Conservation (phyloP, 2,888 invertebrate species). For the Entomobrya proxima region DNA sequence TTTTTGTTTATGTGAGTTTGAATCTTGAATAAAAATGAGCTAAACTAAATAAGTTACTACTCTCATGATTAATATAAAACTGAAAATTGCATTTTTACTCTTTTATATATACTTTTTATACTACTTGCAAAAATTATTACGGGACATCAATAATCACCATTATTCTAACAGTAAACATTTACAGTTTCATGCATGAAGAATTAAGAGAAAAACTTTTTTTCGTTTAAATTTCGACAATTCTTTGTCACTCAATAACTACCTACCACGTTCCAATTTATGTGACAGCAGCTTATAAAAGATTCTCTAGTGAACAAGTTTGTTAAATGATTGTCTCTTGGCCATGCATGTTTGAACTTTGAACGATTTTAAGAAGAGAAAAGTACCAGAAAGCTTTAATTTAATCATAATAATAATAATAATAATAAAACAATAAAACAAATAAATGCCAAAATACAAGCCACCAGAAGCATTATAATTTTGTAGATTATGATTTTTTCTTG, state of each 20-base stretch:
- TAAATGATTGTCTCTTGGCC: conserved; percentile 32
- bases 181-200: neutral
- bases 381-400: conserved; percentile 13
- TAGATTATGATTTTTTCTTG: conserved; percentile 9
- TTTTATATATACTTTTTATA: neutral
- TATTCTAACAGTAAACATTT: neutral
- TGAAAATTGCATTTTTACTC: conserved; percentile 28
- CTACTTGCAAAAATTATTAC: conserved; percentile 45
- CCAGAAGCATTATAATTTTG: conserved; percentile 41
- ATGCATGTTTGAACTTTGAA: conserved; percentile 25
- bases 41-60: neutral
- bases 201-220: neutral
- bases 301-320: conserved; percentile 5
- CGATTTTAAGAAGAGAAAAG: neutral
- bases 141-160: conserved; percentile 31
- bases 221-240: neutral
- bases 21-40: no score
- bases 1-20: neutral
- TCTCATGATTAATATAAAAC: neutral
- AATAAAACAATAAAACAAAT: neutral
- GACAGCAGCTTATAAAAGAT: neutral
- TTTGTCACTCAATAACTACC: no score
- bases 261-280: no score
- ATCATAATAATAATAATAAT: neutral
- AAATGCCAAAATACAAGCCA: conserved; percentile 1